Conservation (phyloP, 2,797 vertebrate species). For the Myotis vivesi region DNA sequence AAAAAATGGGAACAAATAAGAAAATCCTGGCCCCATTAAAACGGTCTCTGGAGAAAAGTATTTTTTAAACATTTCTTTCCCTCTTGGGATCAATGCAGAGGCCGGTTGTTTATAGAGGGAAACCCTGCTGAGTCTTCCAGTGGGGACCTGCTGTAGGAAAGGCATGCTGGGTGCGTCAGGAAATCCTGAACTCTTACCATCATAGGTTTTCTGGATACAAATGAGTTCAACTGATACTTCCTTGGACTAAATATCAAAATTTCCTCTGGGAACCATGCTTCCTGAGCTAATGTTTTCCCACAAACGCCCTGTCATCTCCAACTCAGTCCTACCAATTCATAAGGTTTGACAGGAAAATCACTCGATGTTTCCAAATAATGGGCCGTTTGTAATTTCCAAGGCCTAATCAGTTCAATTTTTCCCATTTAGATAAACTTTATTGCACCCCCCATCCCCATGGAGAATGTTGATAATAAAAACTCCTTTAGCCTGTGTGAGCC, state of each 20-base stretch:
- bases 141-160: not conserved
- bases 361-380: not conserved
- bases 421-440: not conserved
- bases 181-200: not conserved
- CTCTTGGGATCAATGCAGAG: not conserved
- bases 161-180: not conserved
- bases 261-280: not conserved
- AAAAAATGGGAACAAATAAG: not conserved
- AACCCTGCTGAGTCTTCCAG: not conserved
- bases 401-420: not conserved
- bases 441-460: not conserved
- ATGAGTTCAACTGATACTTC: not conserved
- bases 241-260: not conserved
- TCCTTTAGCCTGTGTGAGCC: not conserved
- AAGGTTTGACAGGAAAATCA: not conserved
- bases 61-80: not conserved
- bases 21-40: not conserved
- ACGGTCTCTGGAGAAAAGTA: not conserved
- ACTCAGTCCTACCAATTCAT: not conserved
- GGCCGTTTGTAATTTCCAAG: not conserved
- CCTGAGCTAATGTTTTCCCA: not conserved
- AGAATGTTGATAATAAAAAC: constrained; percentile 22
- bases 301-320: not conserved
- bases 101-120: not conserved
- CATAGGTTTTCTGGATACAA: not conserved